Evolutionary conservation across 2,797 vertebrate genomes (phyloP), one percentile per base, ranked within the genome.

Genomic region (Parauchenoglanis punctatus): DNA sequence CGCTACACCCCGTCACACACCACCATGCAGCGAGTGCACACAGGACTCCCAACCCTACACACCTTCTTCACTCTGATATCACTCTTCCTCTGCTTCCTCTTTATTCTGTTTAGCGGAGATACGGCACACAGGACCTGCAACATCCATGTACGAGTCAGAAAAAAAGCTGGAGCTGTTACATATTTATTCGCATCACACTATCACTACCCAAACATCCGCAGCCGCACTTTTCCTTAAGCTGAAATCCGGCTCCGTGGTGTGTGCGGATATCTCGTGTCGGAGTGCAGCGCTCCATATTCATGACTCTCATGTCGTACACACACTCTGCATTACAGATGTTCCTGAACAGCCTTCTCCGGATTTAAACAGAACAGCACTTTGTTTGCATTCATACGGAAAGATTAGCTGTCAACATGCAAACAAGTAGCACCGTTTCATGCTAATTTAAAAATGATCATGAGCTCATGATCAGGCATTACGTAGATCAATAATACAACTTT

Each of bases 211-310:
- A 59, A 46, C 81, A 17, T 58, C 75, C 49, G 28, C 49, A 77
- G 5, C n/a, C 17, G 25, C 59, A 83, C 59, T 28, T 65, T 67
- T 40, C n/a, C 80, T 65, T n/a, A 54, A 76, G 31, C 46, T 44
- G 44, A 54, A 65, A 75, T 56, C 70, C 78, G 23, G 10, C 67
- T 23, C 58, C 20, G 28, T 31, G 25, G 20, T n/a, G 11, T 46
- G 63, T 59, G 20, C 2, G 31, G 85, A 61, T 44, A 23, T 56
- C 65, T 61, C 58, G 35, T 35, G 13, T 65, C 68, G 10, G 35
- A 76, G 31, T 25, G 70, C n/a, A 18, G 46, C 46, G 10, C 44
- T 75, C 52, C 72, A 52, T 83, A 54, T 86, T 73, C 78, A 72
- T 13, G 75, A n/a, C 49, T 56, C 49, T 54, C 49, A 3, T 20